Conservation (phyloP, 2,113 vertebrate genomes). For the Ochotona curzoniae region DNA sequence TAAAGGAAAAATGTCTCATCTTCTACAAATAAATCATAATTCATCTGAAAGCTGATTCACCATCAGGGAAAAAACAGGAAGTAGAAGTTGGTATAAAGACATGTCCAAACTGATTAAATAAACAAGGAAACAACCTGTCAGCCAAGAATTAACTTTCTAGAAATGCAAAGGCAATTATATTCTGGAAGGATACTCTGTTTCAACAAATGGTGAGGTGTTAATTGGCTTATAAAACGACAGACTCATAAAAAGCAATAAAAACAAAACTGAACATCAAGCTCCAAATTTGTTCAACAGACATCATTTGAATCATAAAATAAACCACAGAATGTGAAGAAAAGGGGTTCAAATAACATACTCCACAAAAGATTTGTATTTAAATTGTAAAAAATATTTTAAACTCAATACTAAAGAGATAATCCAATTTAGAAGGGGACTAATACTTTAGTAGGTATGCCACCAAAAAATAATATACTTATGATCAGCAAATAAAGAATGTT, state of each 20-base stretch:
- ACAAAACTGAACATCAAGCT: neutral
- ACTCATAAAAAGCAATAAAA: neutral
- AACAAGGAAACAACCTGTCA: no score
- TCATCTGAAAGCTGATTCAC: neutral
- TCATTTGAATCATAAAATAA: neutral
- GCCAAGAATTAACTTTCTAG: neutral
- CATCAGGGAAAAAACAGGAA: neutral
- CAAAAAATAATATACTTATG: neutral
- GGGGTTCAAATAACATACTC: neutral
- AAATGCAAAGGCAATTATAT: neutral
- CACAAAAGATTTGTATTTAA: neutral
- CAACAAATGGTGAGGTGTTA: neutral
- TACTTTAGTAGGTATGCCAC: neutral
- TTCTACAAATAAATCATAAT: neutral
- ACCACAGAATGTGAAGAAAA: neutral
- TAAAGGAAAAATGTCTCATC: neutral
- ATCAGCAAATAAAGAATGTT: neutral
- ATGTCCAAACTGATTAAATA: neutral
- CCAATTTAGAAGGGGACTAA: neutral
- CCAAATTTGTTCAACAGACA: neutral
- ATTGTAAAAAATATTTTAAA: neutral
- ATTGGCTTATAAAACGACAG: neutral
- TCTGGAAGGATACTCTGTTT: neutral
- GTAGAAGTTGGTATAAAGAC: neutral
- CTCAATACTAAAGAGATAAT: neutral